phyloP scores from a whole-genome alignment of 2,113 vertebrate genomes.

The Nipponia nippon region DNA sequence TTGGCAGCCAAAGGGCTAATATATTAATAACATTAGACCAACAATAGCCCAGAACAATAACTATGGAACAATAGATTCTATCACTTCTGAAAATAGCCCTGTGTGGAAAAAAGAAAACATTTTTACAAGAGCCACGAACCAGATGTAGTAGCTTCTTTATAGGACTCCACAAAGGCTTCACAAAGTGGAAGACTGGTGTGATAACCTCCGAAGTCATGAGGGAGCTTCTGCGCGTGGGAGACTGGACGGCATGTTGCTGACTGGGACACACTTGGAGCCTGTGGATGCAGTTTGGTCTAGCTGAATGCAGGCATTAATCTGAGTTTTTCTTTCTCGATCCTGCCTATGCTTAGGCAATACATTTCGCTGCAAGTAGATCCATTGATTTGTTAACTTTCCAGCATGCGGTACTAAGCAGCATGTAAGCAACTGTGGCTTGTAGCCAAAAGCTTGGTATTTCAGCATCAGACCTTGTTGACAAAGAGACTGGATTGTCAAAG shows the following conservation, averaged over 20 bases:
- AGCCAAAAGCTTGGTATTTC: not conserved
- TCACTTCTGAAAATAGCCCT: conserved; percentile 39
- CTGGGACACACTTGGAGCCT: not conserved
- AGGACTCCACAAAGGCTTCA: not conserved
- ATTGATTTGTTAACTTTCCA: not conserved
- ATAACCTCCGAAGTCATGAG: not conserved
- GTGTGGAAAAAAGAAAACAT: not conserved
- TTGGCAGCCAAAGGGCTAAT: conserved; percentile 44
- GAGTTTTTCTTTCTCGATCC: not conserved
- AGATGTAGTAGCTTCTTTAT: not conserved
- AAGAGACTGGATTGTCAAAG: not conserved
- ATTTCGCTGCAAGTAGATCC: not conserved
- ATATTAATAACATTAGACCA: conserved; percentile 23
- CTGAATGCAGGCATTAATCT: not conserved
- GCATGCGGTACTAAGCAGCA: not conserved
- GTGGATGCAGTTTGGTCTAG: not conserved
- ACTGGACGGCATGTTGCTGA: not conserved
- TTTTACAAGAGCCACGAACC: not conserved
- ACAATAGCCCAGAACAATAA: conserved; percentile 36
- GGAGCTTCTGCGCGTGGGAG: not conserved
- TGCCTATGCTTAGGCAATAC: not conserved
- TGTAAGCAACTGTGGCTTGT: not conserved
- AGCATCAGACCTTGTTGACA: not conserved
- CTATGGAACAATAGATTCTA: conserved; percentile 31
- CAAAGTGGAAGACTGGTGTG: not conserved